Base-by-base conservation (phyloP, 2,888 invertebrate genomes). In the Metallyticus violacea region DNA sequence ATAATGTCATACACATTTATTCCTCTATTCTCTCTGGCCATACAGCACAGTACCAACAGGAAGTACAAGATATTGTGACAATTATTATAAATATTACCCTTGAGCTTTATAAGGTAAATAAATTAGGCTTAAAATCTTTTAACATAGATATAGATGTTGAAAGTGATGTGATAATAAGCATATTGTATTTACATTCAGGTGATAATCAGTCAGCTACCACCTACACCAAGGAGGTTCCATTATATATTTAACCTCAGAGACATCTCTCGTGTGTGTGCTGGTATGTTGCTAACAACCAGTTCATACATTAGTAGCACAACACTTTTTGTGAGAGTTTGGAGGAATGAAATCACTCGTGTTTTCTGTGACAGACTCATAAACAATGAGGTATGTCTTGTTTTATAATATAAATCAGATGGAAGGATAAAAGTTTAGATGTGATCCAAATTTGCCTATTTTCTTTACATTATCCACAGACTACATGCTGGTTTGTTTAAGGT, bases 191-290 rank as follows among this genome's bases (percentile, higher is more conserved):
- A 80, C 87, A 89, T 90, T 28, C 90, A 96, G 96, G 93, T 94
- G 89, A 93, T 97, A 78, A 94, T 96, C 88, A 93, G 93, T 26
- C 96, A 97, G 88, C 92, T 98, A 85, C 97, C 98, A 0, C 97
- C 98, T 1, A 98, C 98, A 0, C 98, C 98, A 0, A 96, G 96
- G 6, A 98, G 97, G 92, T 98, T 98, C 92, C 98, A 98, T 92
- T 98, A 98, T 92, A 97, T 98, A 89, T 98, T 98, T 93, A 98
- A 98, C 92, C 94, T 98, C 91, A 94, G 98, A 81, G 98, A 98
- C 92, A 92, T 98, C 89, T 98, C 98, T 0, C 94, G 97, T 86
- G 95, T 98, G 88, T 95, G 95, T 89, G 96, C 96, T 22, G 98
- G 98, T 0, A 91, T 98, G 91, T 94, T 96, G 86, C 94, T 96